Evolutionary conservation across 2,797 vertebrate genomes (phyloP).

Genomic region (Morus bassanus): DNA sequence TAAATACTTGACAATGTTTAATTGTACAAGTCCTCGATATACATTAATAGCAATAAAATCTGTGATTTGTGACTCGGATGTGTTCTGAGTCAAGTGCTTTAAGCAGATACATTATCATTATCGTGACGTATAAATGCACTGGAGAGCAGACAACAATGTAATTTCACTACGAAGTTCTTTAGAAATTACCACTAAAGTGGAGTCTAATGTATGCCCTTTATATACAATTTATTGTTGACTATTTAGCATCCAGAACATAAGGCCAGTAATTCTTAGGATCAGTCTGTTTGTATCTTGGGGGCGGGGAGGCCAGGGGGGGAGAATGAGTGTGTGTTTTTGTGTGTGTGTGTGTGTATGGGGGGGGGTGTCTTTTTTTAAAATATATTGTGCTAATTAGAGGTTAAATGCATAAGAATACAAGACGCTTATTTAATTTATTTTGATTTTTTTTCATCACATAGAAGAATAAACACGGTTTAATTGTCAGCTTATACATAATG

Average conservation of each 20-base stretch:
- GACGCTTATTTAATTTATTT: not conserved
- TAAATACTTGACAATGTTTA: conserved; percentile 57
- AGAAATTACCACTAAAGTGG: conserved; percentile 49
- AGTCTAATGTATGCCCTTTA: conserved; percentile 18
- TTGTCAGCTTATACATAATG: not conserved
- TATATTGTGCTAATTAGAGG: not conserved
- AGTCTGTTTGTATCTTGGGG: not conserved
- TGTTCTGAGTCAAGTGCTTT: conserved; percentile 70
- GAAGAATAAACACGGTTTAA: conserved; percentile 31
- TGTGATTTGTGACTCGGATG: conserved; percentile 58
- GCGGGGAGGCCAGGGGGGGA: too few relatives aligned
- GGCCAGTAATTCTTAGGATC: conserved; percentile 2
- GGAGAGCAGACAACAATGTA: conserved; percentile 62
- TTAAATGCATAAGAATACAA: not conserved
- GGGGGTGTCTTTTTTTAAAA: not conserved
- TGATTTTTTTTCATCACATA: not conserved
- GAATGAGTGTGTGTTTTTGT: not conserved
- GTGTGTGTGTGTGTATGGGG: not conserved
- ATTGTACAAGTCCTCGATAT: conserved; percentile 45
- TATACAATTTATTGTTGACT: conserved; percentile 25
- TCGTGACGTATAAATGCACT: conserved; percentile 59
- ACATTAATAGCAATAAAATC: conserved; percentile 54
- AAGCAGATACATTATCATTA: conserved; percentile 65
- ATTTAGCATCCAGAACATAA: conserved; percentile 27
- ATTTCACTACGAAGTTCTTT: conserved; percentile 59